phyloP scores from a whole-genome alignment of 2,113 vertebrate genomes.

The Morone chrysops region DNA sequence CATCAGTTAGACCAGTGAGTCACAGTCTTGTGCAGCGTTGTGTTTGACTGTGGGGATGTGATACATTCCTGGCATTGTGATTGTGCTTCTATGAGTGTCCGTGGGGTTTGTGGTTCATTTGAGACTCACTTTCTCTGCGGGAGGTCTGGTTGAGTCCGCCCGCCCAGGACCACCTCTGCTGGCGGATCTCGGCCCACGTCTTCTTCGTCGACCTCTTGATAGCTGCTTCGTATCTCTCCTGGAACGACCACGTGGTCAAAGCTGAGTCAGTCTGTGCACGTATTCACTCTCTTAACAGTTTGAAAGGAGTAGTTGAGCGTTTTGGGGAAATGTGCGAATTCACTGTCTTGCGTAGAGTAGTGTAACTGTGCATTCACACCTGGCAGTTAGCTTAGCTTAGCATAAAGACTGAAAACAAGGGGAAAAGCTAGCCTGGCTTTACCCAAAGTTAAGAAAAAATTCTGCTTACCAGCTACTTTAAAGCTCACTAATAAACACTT shows the following conservation, averaged over 20 bases:
- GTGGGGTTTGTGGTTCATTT: not conserved
- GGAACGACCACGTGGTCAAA: not conserved
- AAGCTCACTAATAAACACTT: too few species aligned
- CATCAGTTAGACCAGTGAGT: conserved; percentile 62
- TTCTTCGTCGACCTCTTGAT: conserved; percentile 95
- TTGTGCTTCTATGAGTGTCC: not conserved
- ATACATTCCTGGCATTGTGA: not conserved
- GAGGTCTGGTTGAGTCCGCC: conserved; percentile 94
- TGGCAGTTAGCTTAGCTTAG: too few species aligned
- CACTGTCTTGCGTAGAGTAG: not conserved
- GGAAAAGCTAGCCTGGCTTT: too few species aligned
- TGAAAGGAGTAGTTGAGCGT: not conserved
- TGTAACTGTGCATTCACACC: not conserved
- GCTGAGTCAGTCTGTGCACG: not conserved
- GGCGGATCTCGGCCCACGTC: conserved; percentile 97
- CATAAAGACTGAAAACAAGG: too few species aligned
- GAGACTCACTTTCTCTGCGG: conserved; percentile 91
- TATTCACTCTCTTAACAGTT: too few species aligned
- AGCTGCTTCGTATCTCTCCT: conserved; percentile 95
- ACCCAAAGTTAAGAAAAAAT: too few species aligned
- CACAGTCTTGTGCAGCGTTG: conserved; percentile 30
- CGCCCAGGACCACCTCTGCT: conserved; percentile 98
- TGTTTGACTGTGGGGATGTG: not conserved
- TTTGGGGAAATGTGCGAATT: not conserved
- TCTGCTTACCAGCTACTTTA: too few species aligned